phyloP scores from a whole-genome alignment of 1,140 invertebrate species.

The Drosophila sp. region DNA sequence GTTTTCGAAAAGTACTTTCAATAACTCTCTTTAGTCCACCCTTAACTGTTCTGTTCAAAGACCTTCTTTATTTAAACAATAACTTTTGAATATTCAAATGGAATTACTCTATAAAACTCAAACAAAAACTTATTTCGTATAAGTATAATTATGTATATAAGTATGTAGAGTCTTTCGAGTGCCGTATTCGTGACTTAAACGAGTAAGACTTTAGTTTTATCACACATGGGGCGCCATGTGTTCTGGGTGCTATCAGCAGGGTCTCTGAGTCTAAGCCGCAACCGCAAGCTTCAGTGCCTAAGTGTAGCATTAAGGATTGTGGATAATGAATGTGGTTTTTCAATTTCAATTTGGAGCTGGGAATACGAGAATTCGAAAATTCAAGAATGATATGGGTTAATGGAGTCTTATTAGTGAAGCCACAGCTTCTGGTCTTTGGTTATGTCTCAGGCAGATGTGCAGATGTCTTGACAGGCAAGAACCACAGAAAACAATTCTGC shows the following conservation, averaged over 20 bases:
- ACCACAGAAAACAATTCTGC: neutral
- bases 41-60: too few relatives aligned
- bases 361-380: neutral
- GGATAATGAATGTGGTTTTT: conserved; percentile 18
- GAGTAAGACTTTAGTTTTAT: conserved; percentile 14
- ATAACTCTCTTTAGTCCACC: too few relatives aligned
- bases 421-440: conserved; percentile 24
- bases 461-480: conserved; percentile 9
- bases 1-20: too few relatives aligned
- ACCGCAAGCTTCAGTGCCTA: conserved; percentile 45
- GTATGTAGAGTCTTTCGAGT: neutral
- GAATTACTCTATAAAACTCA: neutral
- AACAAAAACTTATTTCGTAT: too few relatives aligned
- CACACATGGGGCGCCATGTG: conserved; percentile 38
- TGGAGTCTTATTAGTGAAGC: conserved; percentile 17
- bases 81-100: too few relatives aligned
- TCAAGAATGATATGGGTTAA: neutral
- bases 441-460: conserved; percentile 20
- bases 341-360: neutral
- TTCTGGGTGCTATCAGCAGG: conserved; percentile 28
- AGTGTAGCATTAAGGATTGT: conserved; percentile 30
- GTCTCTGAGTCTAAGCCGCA: conserved; percentile 12
- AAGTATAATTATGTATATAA: neutral
- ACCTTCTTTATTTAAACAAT: too few relatives aligned
- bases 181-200: neutral